Base-by-base conservation (phyloP, 2,113 vertebrate genomes). In the Gnathonemus echidnorhynchus region DNA sequence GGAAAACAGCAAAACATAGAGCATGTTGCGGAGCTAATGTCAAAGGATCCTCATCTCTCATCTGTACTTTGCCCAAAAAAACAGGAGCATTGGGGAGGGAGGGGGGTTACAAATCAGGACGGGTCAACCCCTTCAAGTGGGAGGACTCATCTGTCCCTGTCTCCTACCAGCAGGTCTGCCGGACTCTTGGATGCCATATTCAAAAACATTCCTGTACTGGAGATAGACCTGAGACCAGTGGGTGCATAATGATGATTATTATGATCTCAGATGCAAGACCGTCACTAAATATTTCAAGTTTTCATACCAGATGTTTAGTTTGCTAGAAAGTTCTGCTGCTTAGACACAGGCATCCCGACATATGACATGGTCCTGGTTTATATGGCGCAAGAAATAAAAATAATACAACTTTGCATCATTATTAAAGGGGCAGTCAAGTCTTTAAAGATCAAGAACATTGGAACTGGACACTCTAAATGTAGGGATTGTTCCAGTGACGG, bases 31-130 rank as follows among this genome's bases (percentile, higher is more conserved):
- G 93, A 95, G 88, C 15, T 90, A 91, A 93, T 94, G 93, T 93
- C 94, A 94, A 91, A 90, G 91, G 92, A 92, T 91, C 93, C 92
- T 94, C 91, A 91, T 92, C 92, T 94, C 93, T 93, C 89, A 49
- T 89, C 88, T 89, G 17, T 52, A 89, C 85, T 9, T 49, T 49
- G 87, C 83, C 91, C 46, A 86, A 49, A 85, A 91, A 91, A 92
- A 91, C 92, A 89, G 52, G 92, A 85, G 90, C 87, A 89, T 90
- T 91, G 93, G 87, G 52, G 92, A 70, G 90, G 85, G 88, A 90
- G 90, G 52, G 91, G 80, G 90, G 45, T 89, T 92, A 88, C 19
- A 70, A 87, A 27, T 46, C 58, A 77, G 86, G 53, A 86, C 11
- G 90, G 93, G 92, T 95, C 92, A 92, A 92, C 86, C 92, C 92